Percentiles rank a stretch among this genome's conserved stretches.
Evolutionary conservation across 2,888 invertebrate genomes (phyloP).

Genomic region (Herminia tarsipennalis): DNA sequence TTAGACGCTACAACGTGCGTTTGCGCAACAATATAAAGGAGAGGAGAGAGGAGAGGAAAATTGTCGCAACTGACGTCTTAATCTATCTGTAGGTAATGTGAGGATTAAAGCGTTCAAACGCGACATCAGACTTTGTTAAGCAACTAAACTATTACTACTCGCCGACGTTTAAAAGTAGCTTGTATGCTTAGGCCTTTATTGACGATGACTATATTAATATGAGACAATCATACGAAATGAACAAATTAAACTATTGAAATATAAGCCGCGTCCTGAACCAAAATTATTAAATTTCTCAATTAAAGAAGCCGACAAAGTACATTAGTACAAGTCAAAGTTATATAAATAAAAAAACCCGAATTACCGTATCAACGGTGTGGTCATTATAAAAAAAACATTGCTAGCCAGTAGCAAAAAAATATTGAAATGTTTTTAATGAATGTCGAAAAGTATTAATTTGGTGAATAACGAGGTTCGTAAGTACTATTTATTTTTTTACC

Average conservation of each 20-base stretch:
- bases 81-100: no score
- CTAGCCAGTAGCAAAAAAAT: constrained; percentile 9
- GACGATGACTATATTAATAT: constrained; percentile 38
- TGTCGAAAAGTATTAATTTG: constrained; percentile 9
- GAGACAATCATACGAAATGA: constrained; percentile 36
- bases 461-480: constrained; percentile 1
- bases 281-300: constrained; percentile 1
- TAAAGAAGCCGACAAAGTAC: constrained; percentile 1
- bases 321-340: constrained; percentile 1
- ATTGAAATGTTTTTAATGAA: background rate
- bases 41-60: no score
- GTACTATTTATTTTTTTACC: constrained; percentile 7
- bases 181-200: no score
- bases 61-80: no score
- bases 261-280: constrained; percentile 4
- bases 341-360: background rate
- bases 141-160: no score
- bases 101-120: no score
- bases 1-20: no score
- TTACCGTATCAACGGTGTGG: background rate
- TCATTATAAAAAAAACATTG: background rate
- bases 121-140: no score
- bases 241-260: constrained; percentile 38
- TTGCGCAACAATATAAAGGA: no score
- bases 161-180: no score